These are phyloP conservation scores for Anas flavirostris DNA, from an alignment of 2,797 vertebrate genomes.

Conservation along the genomic window DNA sequence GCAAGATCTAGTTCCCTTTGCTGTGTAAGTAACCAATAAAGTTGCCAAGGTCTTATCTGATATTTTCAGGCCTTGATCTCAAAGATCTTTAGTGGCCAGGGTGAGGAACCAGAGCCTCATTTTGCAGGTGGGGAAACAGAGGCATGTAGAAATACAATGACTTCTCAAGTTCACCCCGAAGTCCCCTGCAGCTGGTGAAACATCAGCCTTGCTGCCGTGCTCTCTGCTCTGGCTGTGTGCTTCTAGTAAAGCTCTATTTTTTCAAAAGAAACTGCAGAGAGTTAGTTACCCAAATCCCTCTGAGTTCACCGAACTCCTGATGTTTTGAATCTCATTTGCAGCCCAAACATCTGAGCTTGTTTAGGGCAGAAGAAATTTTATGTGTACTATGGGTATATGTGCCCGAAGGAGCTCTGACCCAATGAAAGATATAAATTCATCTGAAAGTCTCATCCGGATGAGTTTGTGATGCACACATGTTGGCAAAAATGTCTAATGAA, in stretches of 20 bases:
- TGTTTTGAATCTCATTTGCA: not conserved
- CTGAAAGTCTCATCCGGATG: not conserved
- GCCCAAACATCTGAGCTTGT: not conserved
- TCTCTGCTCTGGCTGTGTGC: not conserved
- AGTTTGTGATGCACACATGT: not conserved
- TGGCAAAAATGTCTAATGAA: conserved; percentile 1
- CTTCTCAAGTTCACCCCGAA: not conserved
- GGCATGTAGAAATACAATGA: not conserved
- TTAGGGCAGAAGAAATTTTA: not conserved
- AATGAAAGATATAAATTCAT: not conserved
- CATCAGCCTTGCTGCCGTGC: not conserved
- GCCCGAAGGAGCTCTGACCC: not conserved
- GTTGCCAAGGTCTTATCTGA: not conserved
- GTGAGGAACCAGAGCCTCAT: not conserved
- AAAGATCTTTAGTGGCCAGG: not conserved
- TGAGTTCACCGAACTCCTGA: not conserved
- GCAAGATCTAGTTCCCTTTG: not conserved
- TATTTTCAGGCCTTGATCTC: not conserved
- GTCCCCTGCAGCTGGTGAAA: not conserved
- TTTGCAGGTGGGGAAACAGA: not conserved
- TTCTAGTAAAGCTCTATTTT: not conserved
- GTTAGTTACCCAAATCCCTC: not conserved
- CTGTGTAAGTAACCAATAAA: not conserved
- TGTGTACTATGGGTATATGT: not conserved
- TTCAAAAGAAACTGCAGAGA: not conserved